phyloP scores from a whole-genome alignment of 2,113 vertebrate genomes.

The Caretta caretta region DNA sequence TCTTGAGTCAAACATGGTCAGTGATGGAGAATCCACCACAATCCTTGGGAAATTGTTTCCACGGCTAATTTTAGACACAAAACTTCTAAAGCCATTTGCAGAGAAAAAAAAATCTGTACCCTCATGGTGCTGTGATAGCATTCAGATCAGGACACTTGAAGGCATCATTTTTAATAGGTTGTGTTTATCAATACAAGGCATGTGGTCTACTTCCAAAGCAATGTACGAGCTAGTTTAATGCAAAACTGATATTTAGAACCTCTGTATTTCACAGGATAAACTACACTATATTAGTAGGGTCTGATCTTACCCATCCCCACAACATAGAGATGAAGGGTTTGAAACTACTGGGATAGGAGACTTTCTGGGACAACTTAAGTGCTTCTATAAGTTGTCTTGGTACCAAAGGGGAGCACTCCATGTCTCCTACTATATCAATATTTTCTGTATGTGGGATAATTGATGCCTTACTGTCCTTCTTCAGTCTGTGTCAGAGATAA shows the following conservation, averaged over 20 bases:
- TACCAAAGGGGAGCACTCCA: not conserved
- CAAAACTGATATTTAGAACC: not conserved
- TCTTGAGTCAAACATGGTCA: not conserved
- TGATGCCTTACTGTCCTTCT: not conserved
- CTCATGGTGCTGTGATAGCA: too few species aligned
- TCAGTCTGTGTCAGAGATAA: not conserved
- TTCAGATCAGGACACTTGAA: not conserved
- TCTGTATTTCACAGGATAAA: not conserved
- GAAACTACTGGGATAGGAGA: not conserved
- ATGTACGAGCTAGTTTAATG: not conserved
- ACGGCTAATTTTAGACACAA: not conserved
- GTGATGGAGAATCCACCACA: not conserved
- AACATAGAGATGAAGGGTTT: not conserved
- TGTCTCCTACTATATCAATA: not conserved
- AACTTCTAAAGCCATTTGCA: not conserved
- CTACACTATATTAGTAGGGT: not conserved
- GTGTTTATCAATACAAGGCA: not conserved
- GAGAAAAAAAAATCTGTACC: not conserved
- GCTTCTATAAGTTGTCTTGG: not conserved
- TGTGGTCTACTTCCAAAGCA: not conserved
- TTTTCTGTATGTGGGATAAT: not conserved
- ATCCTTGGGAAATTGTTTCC: not conserved
- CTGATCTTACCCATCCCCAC: not conserved
- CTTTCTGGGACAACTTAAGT: not conserved
- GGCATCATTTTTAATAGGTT: not conserved